Base-by-base conservation (phyloP, 2,797 vertebrate species). In the Phataginus tricuspis region DNA sequence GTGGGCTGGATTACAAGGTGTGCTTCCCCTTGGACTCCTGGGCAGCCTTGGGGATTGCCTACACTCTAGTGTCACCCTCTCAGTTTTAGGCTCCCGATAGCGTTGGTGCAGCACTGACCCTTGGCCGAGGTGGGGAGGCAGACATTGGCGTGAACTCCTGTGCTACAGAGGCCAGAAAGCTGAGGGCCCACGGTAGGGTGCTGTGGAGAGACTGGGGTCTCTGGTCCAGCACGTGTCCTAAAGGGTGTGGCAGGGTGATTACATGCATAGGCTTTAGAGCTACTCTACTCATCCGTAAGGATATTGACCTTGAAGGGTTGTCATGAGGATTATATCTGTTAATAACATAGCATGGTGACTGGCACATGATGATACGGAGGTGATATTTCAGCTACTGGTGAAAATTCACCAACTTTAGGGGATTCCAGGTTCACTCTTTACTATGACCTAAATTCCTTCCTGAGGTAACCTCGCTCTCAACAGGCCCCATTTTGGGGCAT, bases 131-230 rank as follows among this genome's bases (percentile, higher is more conserved):
- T 29, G 10, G 79, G 74, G 29, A 31, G 75, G 31, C 23, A 31
- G 31, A 29, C 1, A 7, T 0, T 0, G 94, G 37, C 42, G 23
- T 0, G 0, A 23, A 39, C 21, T 8, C 11, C 9, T 14, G 2
- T 13, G 25, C 37, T 45, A 14, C 31, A 4, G 4, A 25, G 55
- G 61, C 49, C 42, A 10, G 29, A 25, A 2, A 74, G 66, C 31
- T 69, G 3, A 10, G 10, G 45, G 18, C 63, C 45, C 78, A 16
- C 29, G 27, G 29, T 1, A 23, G 14, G 19, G 39, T 5, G n/a
- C 1, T 1, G 34, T 0, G 7, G 61, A 66, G 51, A 90, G 59
- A 11, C 2, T 21, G 1, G 4, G 1, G 29, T 7, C 37, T 66
- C 1, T 61, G 69, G 39, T 27, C 61, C 9, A 11, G 71, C 57